Evolutionary conservation across 2,797 vertebrate species (phyloP).

Genomic region (Anabacerthia variegaticeps): DNA sequence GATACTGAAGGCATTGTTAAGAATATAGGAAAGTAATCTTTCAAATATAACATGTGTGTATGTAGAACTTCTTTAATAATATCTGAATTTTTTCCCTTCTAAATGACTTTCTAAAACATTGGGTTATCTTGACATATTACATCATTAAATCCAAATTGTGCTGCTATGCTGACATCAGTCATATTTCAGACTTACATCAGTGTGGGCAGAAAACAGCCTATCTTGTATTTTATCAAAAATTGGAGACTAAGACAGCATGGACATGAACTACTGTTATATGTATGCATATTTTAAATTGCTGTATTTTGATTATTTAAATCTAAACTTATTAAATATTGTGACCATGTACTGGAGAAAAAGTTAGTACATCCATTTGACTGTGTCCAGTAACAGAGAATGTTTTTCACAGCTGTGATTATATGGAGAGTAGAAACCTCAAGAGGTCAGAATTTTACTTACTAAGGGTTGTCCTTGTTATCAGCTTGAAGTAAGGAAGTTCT

Average conservation of each 20-base stretch:
- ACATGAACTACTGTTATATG: background rate
- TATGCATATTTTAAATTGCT: background rate
- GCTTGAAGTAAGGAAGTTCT: slow-evolving; percentile 79
- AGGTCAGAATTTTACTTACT: slow-evolving; percentile 74
- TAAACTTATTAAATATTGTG: background rate
- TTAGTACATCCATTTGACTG: background rate
- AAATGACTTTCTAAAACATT: background rate
- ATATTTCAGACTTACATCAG: background rate
- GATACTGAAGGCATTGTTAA: background rate
- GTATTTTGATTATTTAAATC: background rate
- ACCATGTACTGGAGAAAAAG: background rate
- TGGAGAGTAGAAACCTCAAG: background rate
- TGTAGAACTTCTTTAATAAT: background rate
- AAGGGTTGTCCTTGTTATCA: slow-evolving; percentile 80
- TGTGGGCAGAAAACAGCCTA: background rate
- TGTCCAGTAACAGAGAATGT: background rate
- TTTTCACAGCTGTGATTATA: background rate
- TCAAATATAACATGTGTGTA: background rate
- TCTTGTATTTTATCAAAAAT: background rate
- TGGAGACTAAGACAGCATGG: background rate
- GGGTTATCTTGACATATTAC: background rate
- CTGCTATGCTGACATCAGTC: background rate
- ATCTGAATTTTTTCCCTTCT: background rate
- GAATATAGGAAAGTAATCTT: background rate
- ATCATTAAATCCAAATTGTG: background rate